phyloP scores from a whole-genome alignment of 1,140 invertebrate genomes.

The Radopholus similis region DNA sequence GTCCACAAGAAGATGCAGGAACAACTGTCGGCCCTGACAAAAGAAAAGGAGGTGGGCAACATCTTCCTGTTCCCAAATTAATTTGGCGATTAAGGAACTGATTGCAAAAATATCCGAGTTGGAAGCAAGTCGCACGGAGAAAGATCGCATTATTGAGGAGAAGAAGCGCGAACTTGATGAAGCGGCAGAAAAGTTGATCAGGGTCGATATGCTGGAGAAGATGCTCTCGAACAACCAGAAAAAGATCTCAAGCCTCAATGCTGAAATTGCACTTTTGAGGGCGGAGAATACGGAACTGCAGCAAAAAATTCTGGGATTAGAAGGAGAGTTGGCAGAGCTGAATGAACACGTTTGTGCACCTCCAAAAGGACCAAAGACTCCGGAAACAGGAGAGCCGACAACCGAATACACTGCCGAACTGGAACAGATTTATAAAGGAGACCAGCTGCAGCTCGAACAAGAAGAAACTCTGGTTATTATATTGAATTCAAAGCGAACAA shows the following conservation, averaged over 20 bases:
- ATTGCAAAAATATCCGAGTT: neutral
- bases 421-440: neutral
- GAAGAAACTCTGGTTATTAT: too few species aligned
- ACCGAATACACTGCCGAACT: neutral
- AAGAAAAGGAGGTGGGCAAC: neutral
- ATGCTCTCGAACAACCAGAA: neutral
- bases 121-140: neutral
- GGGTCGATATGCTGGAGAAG: slow-evolving; percentile 14
- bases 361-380: neutral
- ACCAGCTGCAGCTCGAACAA: neutral
- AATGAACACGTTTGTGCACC: neutral
- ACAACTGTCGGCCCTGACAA: neutral
- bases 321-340: neutral
- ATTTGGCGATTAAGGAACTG: neutral
- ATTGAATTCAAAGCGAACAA: too few species aligned
- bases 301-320: neutral
- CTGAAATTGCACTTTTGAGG: neutral
- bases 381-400: neutral
- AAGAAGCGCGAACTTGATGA: slow-evolving; percentile 10
- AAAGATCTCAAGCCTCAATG: neutral
- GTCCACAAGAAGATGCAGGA: neutral
- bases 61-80: neutral
- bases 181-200: slow-evolving; percentile 3
- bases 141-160: neutral
- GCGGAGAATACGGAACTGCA: slow-evolving; percentile 13